Conservation (phyloP, 2,888 invertebrate species). For the Zaprionus bogoriensis region DNA sequence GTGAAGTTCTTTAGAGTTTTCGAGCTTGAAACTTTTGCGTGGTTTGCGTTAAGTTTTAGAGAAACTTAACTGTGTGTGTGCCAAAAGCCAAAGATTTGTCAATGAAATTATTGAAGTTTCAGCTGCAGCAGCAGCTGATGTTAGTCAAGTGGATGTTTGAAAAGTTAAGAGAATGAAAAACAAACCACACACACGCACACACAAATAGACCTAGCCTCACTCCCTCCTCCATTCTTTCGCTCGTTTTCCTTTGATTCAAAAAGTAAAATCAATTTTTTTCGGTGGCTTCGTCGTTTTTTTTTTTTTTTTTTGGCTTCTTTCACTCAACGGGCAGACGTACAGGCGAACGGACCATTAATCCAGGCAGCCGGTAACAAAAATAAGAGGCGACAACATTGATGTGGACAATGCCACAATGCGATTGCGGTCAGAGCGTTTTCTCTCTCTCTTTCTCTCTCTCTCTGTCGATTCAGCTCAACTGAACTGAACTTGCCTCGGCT, state of each 20-base stretch:
- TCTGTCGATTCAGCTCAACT: no score
- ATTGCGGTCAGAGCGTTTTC: conserved; percentile 63
- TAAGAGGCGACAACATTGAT: conserved; percentile 76
- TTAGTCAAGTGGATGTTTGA: conserved; percentile 6
- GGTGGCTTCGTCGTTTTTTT: no score
- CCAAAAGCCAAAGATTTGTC: conserved; percentile 62
- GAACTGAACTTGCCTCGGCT: conserved; percentile 6
- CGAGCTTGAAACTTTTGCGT: conserved; percentile 50
- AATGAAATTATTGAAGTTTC: conserved; percentile 58
- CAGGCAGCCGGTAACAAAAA: conserved; percentile 60
- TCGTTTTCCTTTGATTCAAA: conserved; percentile 35
- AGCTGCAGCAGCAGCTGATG: conserved; percentile 9
- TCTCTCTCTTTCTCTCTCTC: neutral
- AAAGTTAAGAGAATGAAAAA: conserved; percentile 5
- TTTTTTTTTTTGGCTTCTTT: conserved; percentile 11
- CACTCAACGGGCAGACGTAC: no score
- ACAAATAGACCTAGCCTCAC: neutral
- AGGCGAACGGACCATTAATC: conserved; percentile 59
- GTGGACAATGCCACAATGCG: conserved; percentile 77
- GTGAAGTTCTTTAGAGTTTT: conserved; percentile 39
- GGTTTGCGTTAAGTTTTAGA: conserved; percentile 59
- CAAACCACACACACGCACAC: neutral
- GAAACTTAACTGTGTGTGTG: conserved; percentile 43
- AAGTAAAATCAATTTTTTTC: conserved; percentile 49
- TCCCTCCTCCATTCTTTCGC: neutral